A percentile compares a stretch with the other conserved stretches of the same genome.
Evolutionary conservation across 2,888 invertebrate genomes (phyloP).

Genomic region (Eristalinus sepulchralis): DNA sequence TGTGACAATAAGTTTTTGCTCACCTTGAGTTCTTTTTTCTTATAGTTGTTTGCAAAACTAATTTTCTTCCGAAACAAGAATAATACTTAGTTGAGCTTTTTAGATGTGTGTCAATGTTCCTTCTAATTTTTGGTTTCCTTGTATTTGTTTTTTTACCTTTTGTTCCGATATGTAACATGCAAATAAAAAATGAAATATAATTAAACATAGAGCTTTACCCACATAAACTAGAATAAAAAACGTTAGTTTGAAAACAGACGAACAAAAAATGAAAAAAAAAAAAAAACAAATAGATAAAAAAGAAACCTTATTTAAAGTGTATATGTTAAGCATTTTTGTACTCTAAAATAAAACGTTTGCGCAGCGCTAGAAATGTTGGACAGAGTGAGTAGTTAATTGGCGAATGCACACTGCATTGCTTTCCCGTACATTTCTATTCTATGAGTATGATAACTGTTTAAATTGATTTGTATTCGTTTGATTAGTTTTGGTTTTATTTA

Average conservation of each 20-base stretch:
- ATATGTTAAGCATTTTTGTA: slow-evolving; percentile 60
- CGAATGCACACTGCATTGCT: slow-evolving; percentile 69
- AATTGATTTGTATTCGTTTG: slow-evolving; percentile 29
- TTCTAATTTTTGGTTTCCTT: slow-evolving; percentile 15
- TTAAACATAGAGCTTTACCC: slow-evolving; percentile 53
- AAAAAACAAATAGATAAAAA: slow-evolving; percentile 16
- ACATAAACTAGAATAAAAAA: slow-evolving; percentile 43
- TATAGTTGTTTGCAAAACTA: slow-evolving; percentile 39
- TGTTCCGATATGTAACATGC: slow-evolving; percentile 51
- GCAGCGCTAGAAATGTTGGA: slow-evolving; percentile 74
- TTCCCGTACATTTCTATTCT: slow-evolving; percentile 51
- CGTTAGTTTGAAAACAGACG: slow-evolving; percentile 16
- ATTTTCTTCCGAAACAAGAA: slow-evolving; percentile 28
- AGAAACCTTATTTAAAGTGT: slow-evolving; percentile 18
- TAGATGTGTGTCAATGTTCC: slow-evolving; percentile 64
- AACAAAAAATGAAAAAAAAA: slow-evolving; percentile 11
- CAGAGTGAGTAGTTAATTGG: slow-evolving; percentile 74
- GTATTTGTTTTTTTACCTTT: slow-evolving; percentile 6
- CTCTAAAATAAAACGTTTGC: slow-evolving; percentile 63
- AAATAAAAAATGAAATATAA: slow-evolving; percentile 38
- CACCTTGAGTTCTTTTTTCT: slow-evolving; percentile 2
- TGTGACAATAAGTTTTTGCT: slow-evolving; percentile 13
- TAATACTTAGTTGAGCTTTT: slow-evolving; percentile 54
- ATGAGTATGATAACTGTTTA: slow-evolving; percentile 38
- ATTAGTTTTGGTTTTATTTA: slow-evolving; percentile 42